A percentile compares a stretch with the other conserved stretches of the same genome.
phyloP scores from a whole-genome alignment of 2,888 invertebrate species.

The Petrolisthes cinctipes region DNA sequence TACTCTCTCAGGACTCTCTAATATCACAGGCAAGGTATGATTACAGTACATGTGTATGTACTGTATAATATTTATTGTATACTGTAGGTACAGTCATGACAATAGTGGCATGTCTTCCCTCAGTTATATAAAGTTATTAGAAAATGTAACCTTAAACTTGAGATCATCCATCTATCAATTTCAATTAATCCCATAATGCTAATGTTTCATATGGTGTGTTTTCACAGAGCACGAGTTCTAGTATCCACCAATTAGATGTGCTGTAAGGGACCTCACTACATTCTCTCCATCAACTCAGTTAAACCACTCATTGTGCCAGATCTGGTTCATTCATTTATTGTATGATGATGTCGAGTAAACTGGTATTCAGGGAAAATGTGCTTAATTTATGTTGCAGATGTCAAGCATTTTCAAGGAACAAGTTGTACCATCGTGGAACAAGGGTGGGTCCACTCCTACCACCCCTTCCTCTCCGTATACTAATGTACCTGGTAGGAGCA shows the following conservation, averaged over 20 bases:
- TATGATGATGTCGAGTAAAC: neutral
- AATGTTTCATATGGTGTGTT: too few relatives aligned
- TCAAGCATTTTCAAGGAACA: constrained; percentile 42
- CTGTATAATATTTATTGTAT: neutral
- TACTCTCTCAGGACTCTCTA: constrained; percentile 22
- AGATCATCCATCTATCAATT: too few relatives aligned
- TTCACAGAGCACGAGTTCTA: too few relatives aligned
- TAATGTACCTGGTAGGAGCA: neutral
- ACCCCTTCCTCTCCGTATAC: constrained; percentile 55
- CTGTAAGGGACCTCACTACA: too few relatives aligned
- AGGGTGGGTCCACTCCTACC: constrained; percentile 47
- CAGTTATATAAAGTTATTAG: neutral
- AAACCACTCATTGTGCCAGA: too few relatives aligned
- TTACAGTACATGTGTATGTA: neutral
- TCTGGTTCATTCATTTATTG: too few relatives aligned
- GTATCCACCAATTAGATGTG: too few relatives aligned
- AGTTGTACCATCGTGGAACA: constrained; percentile 44
- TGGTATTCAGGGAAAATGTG: neutral
- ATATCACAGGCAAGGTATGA: constrained; percentile 36
- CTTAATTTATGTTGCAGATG: constrained; percentile 36
- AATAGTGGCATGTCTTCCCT: neutral
- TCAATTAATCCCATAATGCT: too few relatives aligned
- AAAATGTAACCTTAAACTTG: neutral
- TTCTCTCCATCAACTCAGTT: too few relatives aligned
- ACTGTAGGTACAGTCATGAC: neutral